A percentile compares a stretch with the other conserved stretches of the same genome.
These are phyloP conservation scores for Sminthurides bifidus DNA, from an alignment of 1,140 invertebrate species.

Conservation along the genomic window DNA sequence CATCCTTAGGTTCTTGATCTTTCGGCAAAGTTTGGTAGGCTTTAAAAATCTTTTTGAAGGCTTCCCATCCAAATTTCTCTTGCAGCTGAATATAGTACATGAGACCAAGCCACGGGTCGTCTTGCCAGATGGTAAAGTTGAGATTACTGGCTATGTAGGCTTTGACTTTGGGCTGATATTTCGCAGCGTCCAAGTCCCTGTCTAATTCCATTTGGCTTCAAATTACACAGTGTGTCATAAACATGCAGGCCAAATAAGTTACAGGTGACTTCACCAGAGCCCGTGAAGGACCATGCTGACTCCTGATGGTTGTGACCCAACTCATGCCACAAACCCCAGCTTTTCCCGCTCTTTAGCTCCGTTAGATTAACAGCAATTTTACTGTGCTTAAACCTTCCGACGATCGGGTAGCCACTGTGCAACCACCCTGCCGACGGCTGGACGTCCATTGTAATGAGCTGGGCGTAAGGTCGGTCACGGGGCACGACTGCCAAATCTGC, in stretches of 20 bases:
- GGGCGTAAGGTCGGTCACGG: neutral
- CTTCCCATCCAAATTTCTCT: slow-evolving; percentile 8
- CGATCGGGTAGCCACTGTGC: slow-evolving; percentile 14
- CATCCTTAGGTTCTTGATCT: neutral
- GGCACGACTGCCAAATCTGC: slow-evolving; percentile 14
- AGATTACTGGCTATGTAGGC: neutral
- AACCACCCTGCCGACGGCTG: slow-evolving; percentile 9
- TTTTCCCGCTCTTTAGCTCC: neutral
- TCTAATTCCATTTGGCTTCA: neutral
- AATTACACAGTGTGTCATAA: neutral
- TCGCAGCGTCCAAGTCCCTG: too few relatives aligned
- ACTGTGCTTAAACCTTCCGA: too few relatives aligned
- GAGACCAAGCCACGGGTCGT: neutral
- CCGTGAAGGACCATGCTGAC: neutral
- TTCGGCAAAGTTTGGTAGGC: neutral
- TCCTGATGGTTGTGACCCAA: slow-evolving; percentile 11
- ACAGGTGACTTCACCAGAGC: neutral
- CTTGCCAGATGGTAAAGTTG: neutral
- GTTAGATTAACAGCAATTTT: neutral
- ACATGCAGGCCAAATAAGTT: slow-evolving; percentile 4
- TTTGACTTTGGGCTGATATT: neutral
- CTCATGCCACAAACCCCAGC: slow-evolving; percentile 6
- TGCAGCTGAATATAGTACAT: slow-evolving; percentile 10
- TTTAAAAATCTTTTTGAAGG: slow-evolving; percentile 8
- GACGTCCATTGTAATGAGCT: slow-evolving; percentile 9